A percentile compares a stretch with the other conserved stretches of the same genome.
Evolutionary conservation across 2,888 invertebrate species (phyloP).

Genomic region (Papilio demoleus): DNA sequence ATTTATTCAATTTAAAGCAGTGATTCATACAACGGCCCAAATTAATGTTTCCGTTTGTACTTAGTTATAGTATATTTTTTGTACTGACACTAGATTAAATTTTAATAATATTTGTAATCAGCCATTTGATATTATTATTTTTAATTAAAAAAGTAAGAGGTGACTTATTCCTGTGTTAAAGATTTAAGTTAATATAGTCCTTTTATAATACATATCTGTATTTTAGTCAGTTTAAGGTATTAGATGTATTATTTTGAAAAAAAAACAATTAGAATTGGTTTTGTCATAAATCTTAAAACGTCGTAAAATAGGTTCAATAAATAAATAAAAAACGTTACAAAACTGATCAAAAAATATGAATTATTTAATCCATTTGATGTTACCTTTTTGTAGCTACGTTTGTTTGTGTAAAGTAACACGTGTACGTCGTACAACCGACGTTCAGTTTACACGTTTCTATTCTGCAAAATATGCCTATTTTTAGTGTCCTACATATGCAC

Average conservation of each 20-base stretch:
- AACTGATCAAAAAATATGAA: no score
- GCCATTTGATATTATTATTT: neutral
- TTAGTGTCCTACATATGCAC: slow-evolving; percentile 38
- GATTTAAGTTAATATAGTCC: no score
- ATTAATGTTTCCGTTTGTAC: neutral
- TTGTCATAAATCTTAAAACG: neutral
- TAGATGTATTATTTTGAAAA: neutral
- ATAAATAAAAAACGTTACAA: slow-evolving; percentile 12
- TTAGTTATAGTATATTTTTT: no score
- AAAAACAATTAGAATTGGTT: neutral
- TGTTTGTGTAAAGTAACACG: slow-evolving; percentile 35
- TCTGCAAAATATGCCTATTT: slow-evolving; percentile 44
- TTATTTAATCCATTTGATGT: slow-evolving; percentile 10
- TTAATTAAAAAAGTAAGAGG: neutral
- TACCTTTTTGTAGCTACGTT: slow-evolving; percentile 14
- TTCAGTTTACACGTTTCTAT: slow-evolving; percentile 32
- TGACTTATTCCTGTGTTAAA: no score
- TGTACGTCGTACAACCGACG: slow-evolving; percentile 29
- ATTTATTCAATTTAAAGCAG: neutral
- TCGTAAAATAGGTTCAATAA: neutral
- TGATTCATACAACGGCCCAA: neutral
- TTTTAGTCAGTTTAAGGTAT: no score
- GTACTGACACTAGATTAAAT: no score
- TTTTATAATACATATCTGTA: no score
- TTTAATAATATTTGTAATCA: no score